phyloP scores from a whole-genome alignment of 2,113 vertebrate genomes.

The Nasalis larvatus region DNA sequence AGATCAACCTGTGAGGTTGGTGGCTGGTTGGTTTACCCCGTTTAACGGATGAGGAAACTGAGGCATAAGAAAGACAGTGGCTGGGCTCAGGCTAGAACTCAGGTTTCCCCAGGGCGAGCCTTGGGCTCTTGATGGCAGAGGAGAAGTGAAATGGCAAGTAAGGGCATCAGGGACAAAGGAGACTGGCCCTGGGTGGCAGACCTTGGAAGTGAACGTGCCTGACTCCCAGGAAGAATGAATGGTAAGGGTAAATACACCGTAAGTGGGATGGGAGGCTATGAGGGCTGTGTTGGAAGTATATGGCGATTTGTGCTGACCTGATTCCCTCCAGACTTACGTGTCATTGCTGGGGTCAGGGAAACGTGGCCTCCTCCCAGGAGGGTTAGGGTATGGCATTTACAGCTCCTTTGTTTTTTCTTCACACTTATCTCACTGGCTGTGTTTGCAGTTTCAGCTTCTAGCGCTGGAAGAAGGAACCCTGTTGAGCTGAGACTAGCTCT shows the following conservation, averaged over 20 bases:
- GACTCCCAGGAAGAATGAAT: neutral
- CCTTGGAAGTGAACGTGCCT: neutral
- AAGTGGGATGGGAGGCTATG: too few species aligned
- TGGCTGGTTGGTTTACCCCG: neutral
- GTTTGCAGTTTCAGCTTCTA: slow-evolving; percentile 17
- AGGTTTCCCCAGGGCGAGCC: neutral
- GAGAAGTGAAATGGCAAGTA: neutral
- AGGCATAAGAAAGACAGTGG: neutral
- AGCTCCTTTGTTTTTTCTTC: slow-evolving; percentile 33
- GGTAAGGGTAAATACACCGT: neutral
- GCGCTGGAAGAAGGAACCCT: neutral
- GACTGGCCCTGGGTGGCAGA: neutral
- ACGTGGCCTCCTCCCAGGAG: neutral
- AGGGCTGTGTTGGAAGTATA: neutral
- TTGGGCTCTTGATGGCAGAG: neutral
- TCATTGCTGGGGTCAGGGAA: neutral
- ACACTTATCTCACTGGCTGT: slow-evolving; percentile 1
- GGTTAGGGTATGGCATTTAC: neutral
- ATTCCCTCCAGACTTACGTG: neutral
- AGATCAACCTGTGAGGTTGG: neutral
- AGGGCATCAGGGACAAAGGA: neutral
- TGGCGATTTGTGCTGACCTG: neutral
- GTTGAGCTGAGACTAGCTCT: neutral
- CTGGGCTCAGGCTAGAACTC: neutral
- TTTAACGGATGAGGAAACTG: neutral